Evolutionary conservation across 2,113 vertebrate genomes (phyloP).

Genomic region (Chaenocephalus aceratus): DNA sequence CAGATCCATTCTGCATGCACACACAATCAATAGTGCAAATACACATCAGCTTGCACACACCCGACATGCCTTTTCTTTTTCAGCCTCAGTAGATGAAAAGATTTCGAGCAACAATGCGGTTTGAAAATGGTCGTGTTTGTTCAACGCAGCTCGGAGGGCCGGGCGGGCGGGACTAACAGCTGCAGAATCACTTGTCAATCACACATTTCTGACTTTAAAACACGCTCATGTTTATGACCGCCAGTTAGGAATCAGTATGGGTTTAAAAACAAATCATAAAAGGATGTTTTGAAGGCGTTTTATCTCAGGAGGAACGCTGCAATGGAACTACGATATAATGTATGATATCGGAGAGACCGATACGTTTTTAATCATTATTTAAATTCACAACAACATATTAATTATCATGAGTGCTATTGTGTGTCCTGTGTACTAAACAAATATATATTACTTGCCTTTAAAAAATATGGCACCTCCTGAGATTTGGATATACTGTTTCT

Average conservation of each 20-base stretch:
- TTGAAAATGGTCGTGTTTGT: constrained; percentile 45
- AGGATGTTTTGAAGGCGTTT: background rate
- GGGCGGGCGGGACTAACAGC: constrained; percentile 24
- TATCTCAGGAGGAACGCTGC: background rate
- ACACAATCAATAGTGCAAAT: constrained; percentile 61
- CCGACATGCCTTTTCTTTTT: constrained; percentile 1
- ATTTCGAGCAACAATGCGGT: constrained; percentile 31
- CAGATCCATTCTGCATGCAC: constrained; percentile 67
- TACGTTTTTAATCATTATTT: too few relatives aligned
- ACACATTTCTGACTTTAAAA: background rate
- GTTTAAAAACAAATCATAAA: background rate
- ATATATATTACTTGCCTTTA: too few relatives aligned
- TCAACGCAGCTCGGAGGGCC: constrained; percentile 18
- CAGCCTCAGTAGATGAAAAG: constrained; percentile 23
- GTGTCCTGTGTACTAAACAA: too few relatives aligned
- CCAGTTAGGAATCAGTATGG: background rate
- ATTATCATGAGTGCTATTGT: too few relatives aligned
- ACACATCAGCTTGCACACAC: constrained; percentile 19
- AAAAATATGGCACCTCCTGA: too few relatives aligned
- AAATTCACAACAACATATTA: too few relatives aligned
- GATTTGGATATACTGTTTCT: too few relatives aligned
- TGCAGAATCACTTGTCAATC: constrained; percentile 26
- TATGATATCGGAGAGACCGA: too few relatives aligned
- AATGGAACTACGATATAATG: too few relatives aligned
- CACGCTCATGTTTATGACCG: background rate